A percentile compares a stretch with the other conserved stretches of the same genome.
Evolutionary conservation across 1,140 invertebrate genomes (phyloP).

Genomic region (Ephestia elutella): DNA sequence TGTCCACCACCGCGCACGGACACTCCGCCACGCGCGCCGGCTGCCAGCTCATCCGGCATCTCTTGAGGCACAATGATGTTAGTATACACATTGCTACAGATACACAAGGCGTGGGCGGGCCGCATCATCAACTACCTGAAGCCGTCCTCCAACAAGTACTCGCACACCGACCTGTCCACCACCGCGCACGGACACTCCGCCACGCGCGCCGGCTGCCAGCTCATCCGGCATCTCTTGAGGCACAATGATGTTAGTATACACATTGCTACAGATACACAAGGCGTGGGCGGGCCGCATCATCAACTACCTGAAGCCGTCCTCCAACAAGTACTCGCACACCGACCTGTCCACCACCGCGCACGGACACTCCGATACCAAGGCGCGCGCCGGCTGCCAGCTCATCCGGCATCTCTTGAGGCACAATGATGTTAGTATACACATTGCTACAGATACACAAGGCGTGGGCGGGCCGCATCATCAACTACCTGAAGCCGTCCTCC

Average conservation of each 20-base stretch:
- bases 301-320: conserved; percentile 90
- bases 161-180: conserved; percentile 76
- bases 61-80: conserved; percentile 58
- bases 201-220: conserved; percentile 56
- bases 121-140: conserved; percentile 90
- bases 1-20: conserved; percentile 52
- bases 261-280: conserved; percentile 66
- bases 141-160: conserved; percentile 91
- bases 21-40: conserved; percentile 58
- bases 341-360: conserved; percentile 60
- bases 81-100: conserved; percentile 21
- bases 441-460: conserved; percentile 69
- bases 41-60: conserved; percentile 55
- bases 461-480: conserved; percentile 87
- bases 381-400: conserved; percentile 57
- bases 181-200: conserved; percentile 53
- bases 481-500: conserved; percentile 91
- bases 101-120: conserved; percentile 84
- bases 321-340: conserved; percentile 88
- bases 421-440: conserved; percentile 51
- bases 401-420: conserved; percentile 55
- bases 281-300: conserved; percentile 87
- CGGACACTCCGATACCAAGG: conserved; percentile 76
- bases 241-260: conserved; percentile 54
- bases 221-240: conserved; percentile 53